A percentile compares a stretch with the other conserved stretches of the same genome.
Evolutionary conservation across 2,888 invertebrate species (phyloP).

Genomic region (Watsonalla binaria): DNA sequence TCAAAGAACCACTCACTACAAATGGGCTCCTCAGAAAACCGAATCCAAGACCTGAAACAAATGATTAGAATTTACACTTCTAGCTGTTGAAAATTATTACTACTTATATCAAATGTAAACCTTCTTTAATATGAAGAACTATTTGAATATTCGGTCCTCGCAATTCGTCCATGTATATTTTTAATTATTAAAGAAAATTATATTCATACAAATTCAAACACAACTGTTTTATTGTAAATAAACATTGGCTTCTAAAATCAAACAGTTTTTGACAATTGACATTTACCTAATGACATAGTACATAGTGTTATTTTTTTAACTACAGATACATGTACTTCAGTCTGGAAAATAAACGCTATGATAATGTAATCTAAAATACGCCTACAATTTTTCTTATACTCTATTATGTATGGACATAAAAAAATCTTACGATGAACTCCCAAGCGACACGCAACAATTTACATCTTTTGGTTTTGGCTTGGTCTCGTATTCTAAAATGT

Average conservation of each 20-base stretch:
- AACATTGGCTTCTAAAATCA: conserved; percentile 37
- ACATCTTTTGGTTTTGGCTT: too few species aligned
- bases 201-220: conserved; percentile 32
- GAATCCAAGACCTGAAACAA: conserved; percentile 76
- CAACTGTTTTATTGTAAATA: conserved; percentile 39
- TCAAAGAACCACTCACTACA: conserved; percentile 79
- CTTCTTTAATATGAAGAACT: conserved; percentile 83
- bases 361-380: too few species aligned
- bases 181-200: conserved; percentile 22
- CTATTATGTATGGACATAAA: too few species aligned
- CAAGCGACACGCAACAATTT: too few species aligned
- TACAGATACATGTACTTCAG: too few species aligned
- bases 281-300: conserved; percentile 5
- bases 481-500: too few species aligned
- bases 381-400: too few species aligned
- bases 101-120: conserved; percentile 35
- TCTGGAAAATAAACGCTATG: too few species aligned
- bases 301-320: background rate
- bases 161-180: conserved; percentile 80
- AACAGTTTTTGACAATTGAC: conserved; percentile 14
- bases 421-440: too few species aligned
- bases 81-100: background rate
- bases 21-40: conserved; percentile 76
- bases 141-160: conserved; percentile 81
- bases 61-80: background rate